Evolutionary conservation across 1,140 invertebrate genomes (phyloP).

Genomic region (Brachionus paranguensis): DNA sequence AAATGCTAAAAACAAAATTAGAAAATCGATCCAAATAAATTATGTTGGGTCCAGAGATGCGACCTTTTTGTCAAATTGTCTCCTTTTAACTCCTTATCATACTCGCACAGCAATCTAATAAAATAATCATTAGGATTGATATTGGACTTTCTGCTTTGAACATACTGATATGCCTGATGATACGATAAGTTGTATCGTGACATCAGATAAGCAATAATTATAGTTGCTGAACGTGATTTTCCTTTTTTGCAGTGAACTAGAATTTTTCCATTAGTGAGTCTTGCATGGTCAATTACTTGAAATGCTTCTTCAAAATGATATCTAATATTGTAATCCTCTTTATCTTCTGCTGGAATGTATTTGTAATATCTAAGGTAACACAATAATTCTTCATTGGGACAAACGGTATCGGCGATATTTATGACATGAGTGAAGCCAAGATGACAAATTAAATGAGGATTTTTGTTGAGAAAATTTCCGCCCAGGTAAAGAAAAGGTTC

Average conservation of each 20-base stretch:
- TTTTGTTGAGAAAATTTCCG: neutral
- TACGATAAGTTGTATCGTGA: neutral
- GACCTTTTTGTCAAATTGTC: neutral
- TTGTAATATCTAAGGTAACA: constrained; percentile 5
- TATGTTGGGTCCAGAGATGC: neutral
- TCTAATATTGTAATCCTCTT: constrained; percentile 34
- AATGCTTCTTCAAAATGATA: constrained; percentile 42
- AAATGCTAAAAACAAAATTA: neutral
- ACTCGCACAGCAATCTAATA: neutral
- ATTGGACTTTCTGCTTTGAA: neutral
- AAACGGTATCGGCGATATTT: constrained; percentile 38
- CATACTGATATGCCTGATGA: neutral
- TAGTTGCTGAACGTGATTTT: constrained; percentile 41
- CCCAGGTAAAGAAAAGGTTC: constrained; percentile 4
- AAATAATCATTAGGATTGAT: constrained; percentile 14
- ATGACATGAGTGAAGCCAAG: constrained; percentile 41
- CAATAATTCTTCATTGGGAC: neutral
- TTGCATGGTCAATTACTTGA: constrained; percentile 39
- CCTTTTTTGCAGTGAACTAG: constrained; percentile 41
- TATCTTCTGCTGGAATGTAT: constrained; percentile 32
- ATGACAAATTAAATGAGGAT: neutral
- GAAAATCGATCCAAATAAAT: neutral
- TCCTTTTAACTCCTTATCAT: neutral
- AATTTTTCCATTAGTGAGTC: constrained; percentile 25
- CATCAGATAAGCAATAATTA: constrained; percentile 39